Evolutionary conservation across 2,888 invertebrate species (phyloP).

Genomic region (Drosophila planitibia): DNA sequence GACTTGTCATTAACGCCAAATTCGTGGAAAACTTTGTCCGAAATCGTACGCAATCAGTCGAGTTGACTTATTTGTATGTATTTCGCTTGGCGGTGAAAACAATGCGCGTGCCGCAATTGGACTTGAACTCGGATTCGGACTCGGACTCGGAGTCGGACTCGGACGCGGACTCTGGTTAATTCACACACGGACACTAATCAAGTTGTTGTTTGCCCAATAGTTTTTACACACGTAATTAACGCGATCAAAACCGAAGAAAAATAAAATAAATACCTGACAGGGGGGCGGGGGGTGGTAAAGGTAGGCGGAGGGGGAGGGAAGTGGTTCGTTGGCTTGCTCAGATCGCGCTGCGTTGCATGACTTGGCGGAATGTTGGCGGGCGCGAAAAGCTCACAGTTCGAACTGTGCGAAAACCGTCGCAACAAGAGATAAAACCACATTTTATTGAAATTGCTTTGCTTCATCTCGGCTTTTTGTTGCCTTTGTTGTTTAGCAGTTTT

Average conservation of each 20-base stretch:
- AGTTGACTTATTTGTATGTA: constrained; percentile 20
- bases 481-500: constrained; percentile 43
- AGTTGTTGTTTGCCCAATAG: constrained; percentile 76
- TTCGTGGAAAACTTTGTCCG: constrained; percentile 48
- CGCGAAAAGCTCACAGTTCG: constrained; percentile 9
- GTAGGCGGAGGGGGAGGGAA: too few relatives aligned
- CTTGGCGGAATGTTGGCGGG: constrained; percentile 16
- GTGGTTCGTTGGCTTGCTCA: neutral
- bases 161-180: constrained; percentile 46
- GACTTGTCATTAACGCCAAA: constrained; percentile 56
- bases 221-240: constrained; percentile 73
- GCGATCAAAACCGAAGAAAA: constrained; percentile 24
- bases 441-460: constrained; percentile 39
- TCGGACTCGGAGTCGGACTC: neutral
- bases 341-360: constrained; percentile 26
- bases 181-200: constrained; percentile 68
- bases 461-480: neutral
- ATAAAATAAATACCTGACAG: neutral
- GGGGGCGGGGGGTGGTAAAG: neutral
- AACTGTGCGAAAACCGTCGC: constrained; percentile 44
- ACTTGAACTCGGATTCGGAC: constrained; percentile 9
- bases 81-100: constrained; percentile 16
- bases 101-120: constrained; percentile 68
- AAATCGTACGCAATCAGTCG: constrained; percentile 25
- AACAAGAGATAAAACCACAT: constrained; percentile 24